These are phyloP conservation scores for Acleris cristana DNA, from an alignment of 2,888 invertebrate genomes.

Conservation along the genomic window DNA sequence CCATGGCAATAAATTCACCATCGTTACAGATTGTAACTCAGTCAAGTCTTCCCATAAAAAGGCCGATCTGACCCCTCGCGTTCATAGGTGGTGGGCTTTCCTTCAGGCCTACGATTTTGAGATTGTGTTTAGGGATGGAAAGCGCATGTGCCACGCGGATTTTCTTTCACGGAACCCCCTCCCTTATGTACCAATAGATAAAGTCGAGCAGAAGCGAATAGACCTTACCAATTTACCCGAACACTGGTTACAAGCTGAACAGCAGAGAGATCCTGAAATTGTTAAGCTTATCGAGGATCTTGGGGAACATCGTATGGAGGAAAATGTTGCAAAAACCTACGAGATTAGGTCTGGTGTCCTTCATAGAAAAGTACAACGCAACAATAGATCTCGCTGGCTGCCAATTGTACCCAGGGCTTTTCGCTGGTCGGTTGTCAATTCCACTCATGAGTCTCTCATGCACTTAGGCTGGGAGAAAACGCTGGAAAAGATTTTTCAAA, in stretches of 20 bases:
- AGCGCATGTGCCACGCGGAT: not conserved
- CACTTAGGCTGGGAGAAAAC: conserved; percentile 17
- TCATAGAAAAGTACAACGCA: conserved; percentile 34
- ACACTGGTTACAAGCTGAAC: conserved; percentile 36
- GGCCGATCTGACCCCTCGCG: conserved; percentile 34
- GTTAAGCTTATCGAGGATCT: conserved; percentile 25
- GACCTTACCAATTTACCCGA: conserved; percentile 20
- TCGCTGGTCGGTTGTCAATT: not conserved
- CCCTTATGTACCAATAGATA: not conserved
- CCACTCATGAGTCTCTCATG: not conserved
- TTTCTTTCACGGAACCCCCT: not conserved
- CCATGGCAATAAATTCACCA: conserved; percentile 39
- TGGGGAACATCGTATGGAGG: not conserved
- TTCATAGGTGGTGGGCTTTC: conserved; percentile 43
- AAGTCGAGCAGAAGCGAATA: conserved; percentile 12
- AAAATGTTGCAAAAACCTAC: conserved; percentile 31
- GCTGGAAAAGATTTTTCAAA: conserved; percentile 12
- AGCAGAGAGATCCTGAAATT: conserved; percentile 35
- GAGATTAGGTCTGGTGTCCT: conserved; percentile 23
- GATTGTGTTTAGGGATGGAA: conserved; percentile 19
- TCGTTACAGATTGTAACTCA: conserved; percentile 45
- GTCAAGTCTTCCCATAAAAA: conserved; percentile 40
- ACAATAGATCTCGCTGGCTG: not conserved
- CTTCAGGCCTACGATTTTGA: conserved; percentile 41
- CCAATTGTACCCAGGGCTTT: not conserved